Base-by-base conservation (phyloP, 2,113 vertebrate species). In the Trematocara stigmaticum region DNA sequence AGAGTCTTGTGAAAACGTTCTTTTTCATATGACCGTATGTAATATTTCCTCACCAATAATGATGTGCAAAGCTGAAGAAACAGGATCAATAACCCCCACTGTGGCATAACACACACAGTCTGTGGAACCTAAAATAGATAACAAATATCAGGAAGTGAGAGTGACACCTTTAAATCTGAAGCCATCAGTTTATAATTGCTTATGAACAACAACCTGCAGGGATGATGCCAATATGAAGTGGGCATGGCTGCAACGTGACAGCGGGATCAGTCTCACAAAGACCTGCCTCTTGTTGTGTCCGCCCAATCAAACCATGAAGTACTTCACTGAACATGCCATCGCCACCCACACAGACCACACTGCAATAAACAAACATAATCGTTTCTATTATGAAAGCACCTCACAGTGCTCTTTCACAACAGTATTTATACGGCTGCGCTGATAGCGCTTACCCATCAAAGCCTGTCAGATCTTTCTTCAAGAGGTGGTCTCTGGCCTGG, bases 241-340 rank as follows among this genome's bases (percentile, higher is more conserved):
- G 90, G 84, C 96, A 97, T 2, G 96, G 91, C 91, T 96, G 94
- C 56, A 97, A 85, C 12, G 86, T 85, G 10, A 90, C 93, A 8
- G 88, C 52, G 2, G 93, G 91, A 83, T 96, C 94, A 2, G 95
- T 91, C 86, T 97, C 96, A 34, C 94, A 95, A 53, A 96, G 82
- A 56, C 96, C 96, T 4, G 95, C 96, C 90, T 97, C 96, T 82
- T 93, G 93, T 88, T 97, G 97, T 2, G 96, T 97, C 57, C 96
- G 95, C 55, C 94, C 95, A 84, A 97, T 96, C 94, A 97, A 91
- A 10, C 97, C 97, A 3, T 97, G 97, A 84, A 97, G 95, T 53
- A 97, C 76, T 92, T 97, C 97, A 1, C 96, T 97, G 92, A 97
- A 97, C 94, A 97, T 97, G 85, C 97, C 97, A 12, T 97, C 97